Evolutionary conservation across 2,113 vertebrate genomes (phyloP), one percentile per base, ranked within the genome.

Genomic region (crab-eating macaque (Macaca fascicularis)): DNA sequence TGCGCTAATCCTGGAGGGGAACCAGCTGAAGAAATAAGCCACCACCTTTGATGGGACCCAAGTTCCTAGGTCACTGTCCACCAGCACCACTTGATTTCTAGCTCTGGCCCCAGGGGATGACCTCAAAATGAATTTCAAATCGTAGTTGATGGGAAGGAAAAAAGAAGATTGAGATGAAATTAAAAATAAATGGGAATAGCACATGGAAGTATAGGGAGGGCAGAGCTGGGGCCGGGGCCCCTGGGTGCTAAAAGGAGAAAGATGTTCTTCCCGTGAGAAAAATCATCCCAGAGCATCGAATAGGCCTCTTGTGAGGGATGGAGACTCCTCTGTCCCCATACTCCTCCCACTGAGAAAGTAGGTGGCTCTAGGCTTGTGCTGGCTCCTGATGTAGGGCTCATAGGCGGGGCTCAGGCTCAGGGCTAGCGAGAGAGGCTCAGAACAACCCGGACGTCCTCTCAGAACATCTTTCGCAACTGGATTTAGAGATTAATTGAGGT

Each of bases 241-340:
- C 40, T 93, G 38, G 83, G 67, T 13, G 61, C 79, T 83, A 3
- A 22, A 92, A 83, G 74, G 64, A 79, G 72, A 74, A 97, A 89
- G 3, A 92, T 7, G 30, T 79, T 98, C 90, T 98, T 98, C 97
- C 97, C 90, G 0, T 98, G 98, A 98, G 98, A 98, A 98, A 98
- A 98, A 92, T 93, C 64, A 23, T 72, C 11, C 8, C 8, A 74
- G 64, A 75, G 35, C 64, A 96, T 92, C 85, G 64, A 97, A 9
- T 1, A 86, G 94, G 50, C 5, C 14, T 88, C 52, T 89, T 45
- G 10, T 40, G 72, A 97, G 30, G 43, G 78, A 84, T 30, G 90
- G 97, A 87, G 95, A 90, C 93, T 93, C 94, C 90, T 22, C 2
- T 6, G 67, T 95, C 64, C 25, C 90, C 86, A 8, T 10, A 93